These are phyloP conservation scores for Noctilio leporinus DNA, from an alignment of 2,113 vertebrate genomes.

Conservation along the genomic window DNA sequence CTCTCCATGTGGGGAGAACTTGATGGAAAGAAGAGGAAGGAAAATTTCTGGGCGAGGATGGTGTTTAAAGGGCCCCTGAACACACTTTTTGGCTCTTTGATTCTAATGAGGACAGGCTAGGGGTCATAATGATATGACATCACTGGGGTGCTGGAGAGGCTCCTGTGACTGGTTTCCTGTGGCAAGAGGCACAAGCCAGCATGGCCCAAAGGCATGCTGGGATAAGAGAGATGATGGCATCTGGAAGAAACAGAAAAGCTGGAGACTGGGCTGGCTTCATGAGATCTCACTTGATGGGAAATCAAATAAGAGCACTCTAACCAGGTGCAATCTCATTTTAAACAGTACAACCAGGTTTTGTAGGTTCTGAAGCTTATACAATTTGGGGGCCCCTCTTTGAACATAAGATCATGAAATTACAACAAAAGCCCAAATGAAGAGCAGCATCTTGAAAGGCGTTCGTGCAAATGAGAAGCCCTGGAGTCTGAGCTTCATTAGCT, in stretches of 20 bases:
- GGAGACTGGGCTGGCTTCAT: not conserved
- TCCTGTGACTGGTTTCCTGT: not conserved
- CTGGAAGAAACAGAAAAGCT: conserved; percentile 1
- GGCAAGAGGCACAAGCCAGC: not conserved
- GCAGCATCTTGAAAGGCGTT: not conserved
- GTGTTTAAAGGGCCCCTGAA: not conserved
- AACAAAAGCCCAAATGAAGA: not conserved
- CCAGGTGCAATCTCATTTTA: not conserved
- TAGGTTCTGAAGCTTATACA: not conserved
- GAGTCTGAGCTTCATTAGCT: not conserved
- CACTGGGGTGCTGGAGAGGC: not conserved
- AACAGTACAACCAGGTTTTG: not conserved
- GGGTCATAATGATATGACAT: not conserved
- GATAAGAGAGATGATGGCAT: not conserved
- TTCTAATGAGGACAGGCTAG: too few species aligned
- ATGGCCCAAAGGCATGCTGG: not conserved
- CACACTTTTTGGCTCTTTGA: not conserved
- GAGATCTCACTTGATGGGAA: not conserved
- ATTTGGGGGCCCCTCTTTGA: not conserved
- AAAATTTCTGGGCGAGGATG: not conserved
- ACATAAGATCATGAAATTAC: not conserved
- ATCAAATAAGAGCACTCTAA: not conserved
- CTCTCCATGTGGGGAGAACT: not conserved
- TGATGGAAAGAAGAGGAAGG: not conserved
- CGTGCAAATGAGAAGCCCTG: not conserved